These are phyloP conservation scores for Balearica regulorum DNA, from an alignment of 2,797 vertebrate species.

Conservation along the genomic window DNA sequence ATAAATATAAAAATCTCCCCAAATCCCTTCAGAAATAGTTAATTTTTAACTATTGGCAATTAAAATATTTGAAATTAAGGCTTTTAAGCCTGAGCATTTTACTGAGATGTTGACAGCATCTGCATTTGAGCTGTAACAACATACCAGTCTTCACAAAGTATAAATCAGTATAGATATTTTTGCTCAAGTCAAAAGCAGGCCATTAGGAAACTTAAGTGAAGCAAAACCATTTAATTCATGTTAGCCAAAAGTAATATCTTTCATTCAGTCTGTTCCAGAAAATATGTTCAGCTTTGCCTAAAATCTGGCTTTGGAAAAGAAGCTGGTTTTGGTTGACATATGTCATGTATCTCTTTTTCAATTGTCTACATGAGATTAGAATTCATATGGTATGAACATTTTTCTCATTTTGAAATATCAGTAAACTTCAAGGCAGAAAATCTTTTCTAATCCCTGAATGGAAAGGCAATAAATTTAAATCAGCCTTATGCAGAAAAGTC, in stretches of 20 bases:
- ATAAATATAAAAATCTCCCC: not conserved
- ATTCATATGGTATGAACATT: not conserved
- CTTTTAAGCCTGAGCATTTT: not conserved
- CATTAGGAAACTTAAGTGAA: not conserved
- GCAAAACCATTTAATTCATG: not conserved
- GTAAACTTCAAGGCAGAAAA: not conserved
- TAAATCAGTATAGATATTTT: not conserved
- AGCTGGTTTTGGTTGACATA: not conserved
- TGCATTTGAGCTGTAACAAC: not conserved
- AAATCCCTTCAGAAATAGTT: not conserved
- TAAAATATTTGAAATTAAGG: not conserved
- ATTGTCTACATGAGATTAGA: not conserved
- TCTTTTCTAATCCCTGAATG: not conserved
- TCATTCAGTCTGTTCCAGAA: not conserved
- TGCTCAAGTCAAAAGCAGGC: not conserved
- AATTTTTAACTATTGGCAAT: not conserved
- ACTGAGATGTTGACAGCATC: not conserved
- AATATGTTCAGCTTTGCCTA: not conserved
- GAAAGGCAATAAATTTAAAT: not conserved
- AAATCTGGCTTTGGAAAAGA: not conserved
- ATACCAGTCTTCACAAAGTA: not conserved
- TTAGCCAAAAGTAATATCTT: not conserved
- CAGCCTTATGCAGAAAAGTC: not conserved
- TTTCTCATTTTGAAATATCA: not conserved
- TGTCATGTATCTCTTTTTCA: not conserved